Evolutionary conservation across 2,888 invertebrate species (phyloP).

Genomic region (Dexiosoma caninum): DNA sequence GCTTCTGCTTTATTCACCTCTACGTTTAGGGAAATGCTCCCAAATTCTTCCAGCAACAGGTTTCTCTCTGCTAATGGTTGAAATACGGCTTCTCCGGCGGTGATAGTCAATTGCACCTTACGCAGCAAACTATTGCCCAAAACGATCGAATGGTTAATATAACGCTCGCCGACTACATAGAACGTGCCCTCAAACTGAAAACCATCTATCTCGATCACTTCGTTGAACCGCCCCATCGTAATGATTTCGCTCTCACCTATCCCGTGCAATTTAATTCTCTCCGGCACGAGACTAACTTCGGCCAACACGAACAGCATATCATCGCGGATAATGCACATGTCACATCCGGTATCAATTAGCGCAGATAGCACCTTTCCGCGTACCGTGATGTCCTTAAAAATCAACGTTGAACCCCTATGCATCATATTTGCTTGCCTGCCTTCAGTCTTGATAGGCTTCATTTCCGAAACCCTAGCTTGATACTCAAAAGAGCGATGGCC

Average conservation of each 20-base stretch:
- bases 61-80: neutral
- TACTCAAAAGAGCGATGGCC: neutral
- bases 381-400: neutral
- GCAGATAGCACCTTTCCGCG: neutral
- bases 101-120: neutral
- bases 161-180: neutral
- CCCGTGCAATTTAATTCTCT: neutral
- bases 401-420: neutral
- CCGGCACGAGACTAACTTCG: neutral
- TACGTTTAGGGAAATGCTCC: neutral
- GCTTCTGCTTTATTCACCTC: too few relatives aligned
- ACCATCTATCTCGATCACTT: neutral
- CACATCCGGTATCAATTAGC: neutral
- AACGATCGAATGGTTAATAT: conserved; percentile 1
- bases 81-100: neutral
- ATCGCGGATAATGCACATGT: neutral
- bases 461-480: neutral
- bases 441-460: neutral
- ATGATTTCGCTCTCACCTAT: neutral
- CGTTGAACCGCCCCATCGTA: neutral
- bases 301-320: neutral
- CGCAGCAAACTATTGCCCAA: neutral
- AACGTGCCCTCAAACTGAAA: neutral
- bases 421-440: conserved; percentile 3
- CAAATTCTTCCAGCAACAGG: neutral